Percentiles rank a stretch among this genome's conserved stretches.
phyloP scores from a whole-genome alignment of 2,888 invertebrate genomes.

The Pedicia rivosa region DNA sequence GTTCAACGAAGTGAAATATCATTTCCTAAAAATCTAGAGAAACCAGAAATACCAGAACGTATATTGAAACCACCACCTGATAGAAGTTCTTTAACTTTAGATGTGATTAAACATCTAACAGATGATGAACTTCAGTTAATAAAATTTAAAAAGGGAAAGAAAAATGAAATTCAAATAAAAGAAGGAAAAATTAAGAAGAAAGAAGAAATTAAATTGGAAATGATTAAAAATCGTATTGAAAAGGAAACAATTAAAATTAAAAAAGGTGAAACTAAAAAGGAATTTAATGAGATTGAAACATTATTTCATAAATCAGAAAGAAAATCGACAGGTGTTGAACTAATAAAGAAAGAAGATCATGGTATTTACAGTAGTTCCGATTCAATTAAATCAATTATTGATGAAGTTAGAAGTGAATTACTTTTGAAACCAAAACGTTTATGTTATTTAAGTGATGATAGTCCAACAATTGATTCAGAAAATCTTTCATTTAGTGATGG shows the following conservation, averaged over 20 bases:
- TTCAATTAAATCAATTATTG: constrained; percentile 20
- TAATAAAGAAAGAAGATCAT: constrained; percentile 8
- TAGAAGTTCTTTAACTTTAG: background rate
- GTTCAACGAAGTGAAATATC: background rate
- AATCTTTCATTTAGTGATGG: no score
- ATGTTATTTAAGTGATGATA: constrained; percentile 4
- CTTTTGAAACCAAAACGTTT: constrained; percentile 8
- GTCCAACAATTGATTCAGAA: no score
- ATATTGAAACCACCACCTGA: background rate
- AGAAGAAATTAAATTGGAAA: no score
- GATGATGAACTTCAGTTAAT: background rate
- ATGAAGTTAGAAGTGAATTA: constrained; percentile 18
- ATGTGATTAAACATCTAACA: constrained; percentile 4
- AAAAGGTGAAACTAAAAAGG: no score
- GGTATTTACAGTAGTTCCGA: constrained; percentile 7
- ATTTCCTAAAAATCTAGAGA: constrained; percentile 7
- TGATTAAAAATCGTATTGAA: no score
- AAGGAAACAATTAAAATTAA: no score
- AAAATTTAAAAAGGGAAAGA: background rate
- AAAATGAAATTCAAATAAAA: background rate
- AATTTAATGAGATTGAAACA: no score
- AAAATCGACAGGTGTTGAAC: no score
- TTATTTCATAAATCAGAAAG: no score
- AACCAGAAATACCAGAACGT: no score
- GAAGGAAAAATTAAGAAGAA: no score